phyloP scores from a whole-genome alignment of 2,888 invertebrate genomes.

The Troides oblongomaculatus region DNA sequence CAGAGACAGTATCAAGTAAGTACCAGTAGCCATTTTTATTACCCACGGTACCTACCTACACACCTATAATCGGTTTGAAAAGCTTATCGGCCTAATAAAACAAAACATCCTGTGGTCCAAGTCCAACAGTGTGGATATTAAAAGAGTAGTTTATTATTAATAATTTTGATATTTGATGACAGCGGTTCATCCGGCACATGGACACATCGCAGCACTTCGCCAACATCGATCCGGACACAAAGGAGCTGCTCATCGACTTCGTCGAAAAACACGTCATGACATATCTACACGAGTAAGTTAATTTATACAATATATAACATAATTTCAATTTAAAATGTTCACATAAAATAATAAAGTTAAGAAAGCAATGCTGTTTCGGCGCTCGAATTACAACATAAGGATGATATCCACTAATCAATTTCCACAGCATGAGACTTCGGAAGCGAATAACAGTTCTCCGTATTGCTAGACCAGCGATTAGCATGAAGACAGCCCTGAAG shows the following conservation, averaged over 20 bases:
- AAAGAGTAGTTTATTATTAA: not conserved
- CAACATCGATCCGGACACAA: slow-evolving; percentile 84
- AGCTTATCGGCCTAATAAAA: no score
- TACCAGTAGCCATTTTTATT: not conserved
- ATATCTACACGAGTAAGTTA: slow-evolving; percentile 89
- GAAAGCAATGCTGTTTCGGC: no score
- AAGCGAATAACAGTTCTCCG: no score
- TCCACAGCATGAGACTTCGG: no score
- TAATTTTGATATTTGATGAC: slow-evolving; percentile 14
- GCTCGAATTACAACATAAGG: no score
- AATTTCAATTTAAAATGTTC: no score
- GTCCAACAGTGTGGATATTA: not conserved
- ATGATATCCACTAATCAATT: no score
- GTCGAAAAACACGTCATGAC: slow-evolving; percentile 97
- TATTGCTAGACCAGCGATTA: no score
- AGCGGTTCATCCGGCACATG: slow-evolving; percentile 86
- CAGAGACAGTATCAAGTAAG: slow-evolving; percentile 92
- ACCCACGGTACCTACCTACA: no score
- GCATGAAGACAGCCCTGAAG: no score
- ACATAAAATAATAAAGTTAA: no score
- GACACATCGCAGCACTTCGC: slow-evolving; percentile 83
- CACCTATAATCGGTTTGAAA: no score
- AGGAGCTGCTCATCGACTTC: slow-evolving; percentile 92
- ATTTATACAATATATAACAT: not conserved
- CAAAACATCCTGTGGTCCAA: not conserved